Conservation (phyloP, 2,888 invertebrate genomes). For the Digitonthophagus gazella region DNA sequence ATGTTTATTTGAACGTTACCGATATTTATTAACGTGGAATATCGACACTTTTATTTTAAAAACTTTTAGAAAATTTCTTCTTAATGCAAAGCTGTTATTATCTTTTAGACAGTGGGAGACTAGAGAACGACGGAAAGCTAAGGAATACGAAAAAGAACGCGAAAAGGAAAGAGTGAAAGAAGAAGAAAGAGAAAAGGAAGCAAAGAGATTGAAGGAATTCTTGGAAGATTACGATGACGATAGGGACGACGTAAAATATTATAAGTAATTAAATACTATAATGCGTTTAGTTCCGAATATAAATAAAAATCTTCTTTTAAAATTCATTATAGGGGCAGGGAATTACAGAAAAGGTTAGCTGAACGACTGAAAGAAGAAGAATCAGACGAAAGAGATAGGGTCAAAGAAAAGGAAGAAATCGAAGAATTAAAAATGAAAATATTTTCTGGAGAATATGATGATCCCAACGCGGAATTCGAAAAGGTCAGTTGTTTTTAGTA, state of each 20-base stretch:
- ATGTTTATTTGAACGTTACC: too few relatives aligned
- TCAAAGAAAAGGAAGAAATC: slow-evolving; percentile 85
- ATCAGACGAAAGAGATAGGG: slow-evolving; percentile 84
- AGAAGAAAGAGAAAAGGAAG: slow-evolving; percentile 87
- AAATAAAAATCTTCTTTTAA: too few relatives aligned
- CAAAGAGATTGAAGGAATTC: slow-evolving; percentile 93
- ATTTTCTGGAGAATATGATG: slow-evolving; percentile 65
- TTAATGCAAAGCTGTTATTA: slow-evolving; percentile 21
- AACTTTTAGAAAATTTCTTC: too few relatives aligned
- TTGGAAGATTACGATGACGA: slow-evolving; percentile 99
- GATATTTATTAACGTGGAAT: too few relatives aligned
- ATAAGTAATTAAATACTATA: slow-evolving; percentile 62
- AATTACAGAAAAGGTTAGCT: slow-evolving; percentile 84
- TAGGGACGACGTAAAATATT: slow-evolving; percentile 94
- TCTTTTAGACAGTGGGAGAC: slow-evolving; percentile 80
- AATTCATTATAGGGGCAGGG: slow-evolving; percentile 81
- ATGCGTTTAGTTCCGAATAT: background rate
- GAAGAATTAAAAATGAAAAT: slow-evolving; percentile 78
- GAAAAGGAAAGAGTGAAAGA: slow-evolving; percentile 81
- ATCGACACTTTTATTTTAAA: too few relatives aligned
- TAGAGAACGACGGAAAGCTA: slow-evolving; percentile 83
- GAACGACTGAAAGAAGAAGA: slow-evolving; percentile 94
- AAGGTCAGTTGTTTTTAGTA: slow-evolving; percentile 55
- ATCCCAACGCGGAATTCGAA: slow-evolving; percentile 65
- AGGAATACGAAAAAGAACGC: slow-evolving; percentile 87